Evolutionary conservation across 1,140 invertebrate genomes (phyloP), one percentile per base, ranked within the genome.

Genomic region (Brachionus asplanchnoidis): DNA sequence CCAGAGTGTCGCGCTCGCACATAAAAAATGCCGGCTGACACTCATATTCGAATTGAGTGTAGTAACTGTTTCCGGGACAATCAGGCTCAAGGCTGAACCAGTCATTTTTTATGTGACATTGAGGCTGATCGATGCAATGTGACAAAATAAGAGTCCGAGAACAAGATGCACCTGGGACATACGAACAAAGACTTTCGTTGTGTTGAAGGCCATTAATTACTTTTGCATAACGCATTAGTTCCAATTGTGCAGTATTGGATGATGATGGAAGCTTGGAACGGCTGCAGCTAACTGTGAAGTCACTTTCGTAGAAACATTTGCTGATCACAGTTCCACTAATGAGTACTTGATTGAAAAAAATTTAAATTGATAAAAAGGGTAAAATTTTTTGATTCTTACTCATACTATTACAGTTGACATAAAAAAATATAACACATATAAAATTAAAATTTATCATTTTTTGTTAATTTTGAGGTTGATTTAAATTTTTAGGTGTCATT

Each of bases 201-300:
- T 82, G 42, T 42, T 82, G 79, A 14, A 82, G 40, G 42, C 79
- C 79, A 26, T 68, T 60, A 28, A 44, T 82, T 12, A 82, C 79
- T 82, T 65, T 82, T 82, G 79, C 79, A 82, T 82, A 65, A 42
- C 79, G 53, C 65, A 82, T 82, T 17, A 82, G 9, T 65, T 82
- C 53, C 40, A 65, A 11, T 46, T 60, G 79, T 42, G 8, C 26
- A 44, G 36, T 32, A 42, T 82, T 68, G 28, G 28, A 40, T 12
- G 50, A 68, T 23, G 50, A 82, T 46, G 50, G 50, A 40, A 82
- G 79, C 53, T 82, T 65, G 12, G 77, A 80, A 44, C 50, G 50
- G 42, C 60, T 82, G 14, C 79, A 82, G 23, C 20, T 65, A 14
- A 82, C 79, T 65, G 50, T 60, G 44, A 82, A 82, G 65, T 82